A percentile compares a stretch with the other conserved stretches of the same genome.
Evolutionary conservation across 1,140 invertebrate genomes (phyloP).

Genomic region (Drosophila tropicalis): DNA sequence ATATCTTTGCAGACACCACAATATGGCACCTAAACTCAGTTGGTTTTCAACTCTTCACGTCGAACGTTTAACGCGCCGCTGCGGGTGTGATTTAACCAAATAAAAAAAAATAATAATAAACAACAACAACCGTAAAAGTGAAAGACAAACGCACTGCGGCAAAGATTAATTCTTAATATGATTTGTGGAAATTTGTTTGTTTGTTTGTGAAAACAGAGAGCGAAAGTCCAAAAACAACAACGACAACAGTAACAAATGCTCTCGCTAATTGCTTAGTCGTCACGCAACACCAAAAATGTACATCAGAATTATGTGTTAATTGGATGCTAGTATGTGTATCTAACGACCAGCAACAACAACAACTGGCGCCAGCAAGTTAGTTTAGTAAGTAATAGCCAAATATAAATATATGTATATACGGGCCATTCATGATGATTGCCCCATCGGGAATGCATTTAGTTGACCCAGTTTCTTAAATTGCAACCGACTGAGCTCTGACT

Average conservation of each 20-base stretch:
- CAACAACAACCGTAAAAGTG: constrained; percentile 61
- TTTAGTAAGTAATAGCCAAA: constrained; percentile 44
- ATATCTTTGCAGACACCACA: constrained; percentile 42
- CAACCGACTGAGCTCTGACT: constrained; percentile 9
- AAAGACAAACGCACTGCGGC: constrained; percentile 49
- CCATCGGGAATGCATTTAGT: constrained; percentile 56
- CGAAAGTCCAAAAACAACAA: constrained; percentile 49
- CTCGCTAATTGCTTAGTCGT: constrained; percentile 58
- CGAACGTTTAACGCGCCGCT: constrained; percentile 59
- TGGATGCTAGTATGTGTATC: constrained; percentile 3
- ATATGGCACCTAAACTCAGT: constrained; percentile 49
- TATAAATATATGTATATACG: background rate
- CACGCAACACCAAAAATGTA: constrained; percentile 44
- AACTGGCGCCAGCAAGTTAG: background rate
- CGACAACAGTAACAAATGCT: constrained; percentile 12
- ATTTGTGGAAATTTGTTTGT: constrained; percentile 47
- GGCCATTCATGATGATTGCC: constrained; percentile 25
- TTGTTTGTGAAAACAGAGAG: constrained; percentile 56
- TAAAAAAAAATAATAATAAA: constrained; percentile 1
- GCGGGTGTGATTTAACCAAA: constrained; percentile 12
- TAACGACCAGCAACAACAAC: background rate
- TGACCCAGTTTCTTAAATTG: constrained; percentile 61
- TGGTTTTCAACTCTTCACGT: constrained; percentile 58
- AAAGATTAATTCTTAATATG: constrained; percentile 68
- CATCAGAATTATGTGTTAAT: constrained; percentile 52